Percentiles rank a stretch among this genome's conserved stretches.
Conservation (phyloP, 2,797 vertebrate genomes). For the Tokudaia muenninki region DNA sequence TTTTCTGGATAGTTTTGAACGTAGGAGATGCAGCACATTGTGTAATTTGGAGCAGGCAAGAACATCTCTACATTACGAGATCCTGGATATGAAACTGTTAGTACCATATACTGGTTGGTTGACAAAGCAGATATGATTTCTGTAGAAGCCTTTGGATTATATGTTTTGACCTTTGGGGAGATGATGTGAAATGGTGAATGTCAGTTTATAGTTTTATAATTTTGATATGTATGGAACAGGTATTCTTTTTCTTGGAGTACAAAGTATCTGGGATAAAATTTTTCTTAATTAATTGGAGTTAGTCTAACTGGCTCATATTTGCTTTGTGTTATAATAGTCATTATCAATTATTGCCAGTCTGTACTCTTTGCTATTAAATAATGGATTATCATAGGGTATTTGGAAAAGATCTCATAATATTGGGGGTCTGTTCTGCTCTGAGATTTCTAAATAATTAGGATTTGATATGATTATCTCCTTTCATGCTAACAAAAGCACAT, state of each 20-base stretch:
- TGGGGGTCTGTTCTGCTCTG: conserved; percentile 3
- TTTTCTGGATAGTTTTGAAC: conserved; percentile 49
- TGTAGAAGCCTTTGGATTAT: conserved; percentile 44
- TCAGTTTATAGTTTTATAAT: conserved; percentile 56
- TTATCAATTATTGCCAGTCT: conserved; percentile 45
- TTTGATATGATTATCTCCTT: conserved; percentile 12
- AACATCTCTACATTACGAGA: conserved; percentile 11
- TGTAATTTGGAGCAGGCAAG: background rate
- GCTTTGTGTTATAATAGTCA: background rate
- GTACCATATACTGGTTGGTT: background rate
- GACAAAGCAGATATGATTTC: background rate
- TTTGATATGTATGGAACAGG: conserved; percentile 48
- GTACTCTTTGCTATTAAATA: conserved; percentile 54
- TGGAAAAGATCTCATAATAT: conserved; percentile 26
- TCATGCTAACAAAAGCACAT: conserved; percentile 20
- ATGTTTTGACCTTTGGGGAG: conserved; percentile 53
- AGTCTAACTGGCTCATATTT: conserved; percentile 37
- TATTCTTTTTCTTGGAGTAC: conserved; percentile 30
- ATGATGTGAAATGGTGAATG: conserved; percentile 31
- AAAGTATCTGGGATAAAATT: conserved; percentile 51
- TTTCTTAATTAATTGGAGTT: conserved; percentile 50
- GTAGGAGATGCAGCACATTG: background rate
- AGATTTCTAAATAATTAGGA: conserved; percentile 17
- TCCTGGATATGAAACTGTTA: conserved; percentile 36
- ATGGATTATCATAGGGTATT: background rate